Base-by-base conservation (phyloP, 2,797 vertebrate genomes). In the Sebastes iracundus region DNA sequence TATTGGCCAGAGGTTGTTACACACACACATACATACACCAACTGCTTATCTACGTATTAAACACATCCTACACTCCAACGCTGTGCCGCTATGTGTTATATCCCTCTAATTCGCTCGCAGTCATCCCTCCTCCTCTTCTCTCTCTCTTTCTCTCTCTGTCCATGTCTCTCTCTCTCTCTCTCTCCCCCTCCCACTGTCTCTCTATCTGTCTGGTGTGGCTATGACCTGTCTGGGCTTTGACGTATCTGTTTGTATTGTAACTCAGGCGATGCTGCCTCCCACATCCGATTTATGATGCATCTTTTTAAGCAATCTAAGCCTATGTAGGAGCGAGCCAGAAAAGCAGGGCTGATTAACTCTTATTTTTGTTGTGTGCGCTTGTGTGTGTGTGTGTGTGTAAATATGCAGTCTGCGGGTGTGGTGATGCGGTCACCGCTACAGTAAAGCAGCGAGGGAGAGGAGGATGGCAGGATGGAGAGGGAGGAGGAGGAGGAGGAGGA, bases 171-270 rank as follows among this genome's bases (percentile, higher is more conserved):
- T 28, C 27, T 49, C 30, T 46, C 33, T 25, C 52, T 14, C 56
- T 22, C 70, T 1, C 72, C n/a, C 6, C 11, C 65, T 12, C 68
- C 52, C 74, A 7, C 56, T 58, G 35, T 85, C 84, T 91, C 83
- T 81, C 66, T 80, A 5, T 79, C 84, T 81, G 86, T 92, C 88
- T 92, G 79, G 61, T 71, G 85, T 85, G 77, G 77, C 86, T 84
- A 6, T 92, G 92, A 94, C 91, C 90, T 92, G 93, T 94, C 93
- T 94, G 89, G 90, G 81, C 79, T 93, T 88, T 93, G 92, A 93
- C 84, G 87, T 82, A 87, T 87, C 58, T 81, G 82, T 87, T 89
- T 88, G 82, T 69, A 80, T 88, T 85, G 84, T 77, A 82, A 81
- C 83, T 77, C 59, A 62, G 75, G 78, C 66, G 13, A 56, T 73